Conservation (phyloP, 2,888 invertebrate species). For the Liposcelis brunnea region DNA sequence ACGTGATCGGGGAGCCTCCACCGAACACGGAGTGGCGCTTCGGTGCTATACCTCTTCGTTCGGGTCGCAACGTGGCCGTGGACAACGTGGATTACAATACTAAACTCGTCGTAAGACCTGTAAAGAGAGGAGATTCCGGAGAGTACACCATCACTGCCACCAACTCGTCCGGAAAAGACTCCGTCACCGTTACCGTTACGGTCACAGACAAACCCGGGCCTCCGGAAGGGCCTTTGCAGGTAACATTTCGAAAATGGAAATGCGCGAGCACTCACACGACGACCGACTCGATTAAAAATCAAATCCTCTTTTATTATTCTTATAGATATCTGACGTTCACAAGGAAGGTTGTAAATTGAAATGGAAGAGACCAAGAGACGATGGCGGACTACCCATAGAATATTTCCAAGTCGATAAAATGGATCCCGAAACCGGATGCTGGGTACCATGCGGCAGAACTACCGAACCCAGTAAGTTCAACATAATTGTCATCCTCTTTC, state of each 20-base stretch:
- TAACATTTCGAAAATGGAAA: constrained; percentile 21
- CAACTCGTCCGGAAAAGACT: constrained; percentile 75
- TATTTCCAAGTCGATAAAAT: constrained; percentile 93
- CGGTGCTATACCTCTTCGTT: constrained; percentile 56
- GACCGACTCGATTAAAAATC: too few relatives aligned
- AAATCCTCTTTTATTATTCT: background rate
- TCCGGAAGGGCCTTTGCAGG: constrained; percentile 80
- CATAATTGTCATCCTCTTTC: too few relatives aligned
- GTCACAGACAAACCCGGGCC: constrained; percentile 75
- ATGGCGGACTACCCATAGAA: constrained; percentile 87
- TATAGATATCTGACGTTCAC: constrained; percentile 58
- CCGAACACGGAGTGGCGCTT: constrained; percentile 87
- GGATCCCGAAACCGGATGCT: constrained; percentile 75
- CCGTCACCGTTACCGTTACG: constrained; percentile 60
- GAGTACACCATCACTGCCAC: constrained; percentile 73
- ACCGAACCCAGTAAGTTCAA: constrained; percentile 51
- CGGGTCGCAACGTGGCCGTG: constrained; percentile 51
- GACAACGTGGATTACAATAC: constrained; percentile 78
- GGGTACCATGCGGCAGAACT: constrained; percentile 74
- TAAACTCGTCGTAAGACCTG: constrained; percentile 67
- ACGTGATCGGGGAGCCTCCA: constrained; percentile 87
- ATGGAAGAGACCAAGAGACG: constrained; percentile 91
- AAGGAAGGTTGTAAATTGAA: constrained; percentile 86
- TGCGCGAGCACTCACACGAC: too few relatives aligned
- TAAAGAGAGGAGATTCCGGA: constrained; percentile 64